Conservation (phyloP, 2,888 invertebrate species). For the Drosophila neutralis region DNA sequence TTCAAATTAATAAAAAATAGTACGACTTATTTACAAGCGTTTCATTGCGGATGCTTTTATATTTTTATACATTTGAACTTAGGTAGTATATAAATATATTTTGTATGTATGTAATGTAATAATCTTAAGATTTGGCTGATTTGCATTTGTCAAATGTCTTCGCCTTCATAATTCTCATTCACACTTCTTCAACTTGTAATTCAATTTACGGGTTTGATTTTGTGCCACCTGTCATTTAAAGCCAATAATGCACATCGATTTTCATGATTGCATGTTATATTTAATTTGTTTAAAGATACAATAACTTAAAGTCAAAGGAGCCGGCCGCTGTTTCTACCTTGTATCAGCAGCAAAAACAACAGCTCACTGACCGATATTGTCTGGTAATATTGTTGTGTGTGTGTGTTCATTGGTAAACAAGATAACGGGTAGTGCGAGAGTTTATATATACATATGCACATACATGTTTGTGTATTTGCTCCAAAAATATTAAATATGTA, state of each 20-base stretch:
- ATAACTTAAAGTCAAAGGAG: not conserved
- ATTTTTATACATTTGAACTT: not conserved
- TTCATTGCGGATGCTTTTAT: no score
- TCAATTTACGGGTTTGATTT: not conserved
- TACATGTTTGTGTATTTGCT: not conserved
- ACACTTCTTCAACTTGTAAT: not conserved
- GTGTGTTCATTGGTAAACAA: constrained; percentile 56
- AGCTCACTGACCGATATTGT: constrained; percentile 51
- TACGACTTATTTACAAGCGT: no score
- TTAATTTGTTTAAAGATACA: not conserved
- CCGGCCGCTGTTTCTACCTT: constrained; percentile 8
- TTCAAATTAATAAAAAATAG: no score
- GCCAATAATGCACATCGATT: not conserved
- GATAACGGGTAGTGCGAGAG: constrained; percentile 41
- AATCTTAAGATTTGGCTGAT: not conserved
- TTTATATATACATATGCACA: not conserved
- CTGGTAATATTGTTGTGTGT: constrained; percentile 22
- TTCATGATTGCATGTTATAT: not conserved
- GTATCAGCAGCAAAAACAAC: constrained; percentile 20
- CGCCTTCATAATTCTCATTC: not conserved
- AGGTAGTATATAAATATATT: not conserved
- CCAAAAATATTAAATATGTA: not conserved
- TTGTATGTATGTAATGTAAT: no score
- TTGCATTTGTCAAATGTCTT: not conserved
- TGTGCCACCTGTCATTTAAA: not conserved